Base-by-base conservation (phyloP, 1,140 invertebrate genomes). In the Penaeus vannamei region DNA sequence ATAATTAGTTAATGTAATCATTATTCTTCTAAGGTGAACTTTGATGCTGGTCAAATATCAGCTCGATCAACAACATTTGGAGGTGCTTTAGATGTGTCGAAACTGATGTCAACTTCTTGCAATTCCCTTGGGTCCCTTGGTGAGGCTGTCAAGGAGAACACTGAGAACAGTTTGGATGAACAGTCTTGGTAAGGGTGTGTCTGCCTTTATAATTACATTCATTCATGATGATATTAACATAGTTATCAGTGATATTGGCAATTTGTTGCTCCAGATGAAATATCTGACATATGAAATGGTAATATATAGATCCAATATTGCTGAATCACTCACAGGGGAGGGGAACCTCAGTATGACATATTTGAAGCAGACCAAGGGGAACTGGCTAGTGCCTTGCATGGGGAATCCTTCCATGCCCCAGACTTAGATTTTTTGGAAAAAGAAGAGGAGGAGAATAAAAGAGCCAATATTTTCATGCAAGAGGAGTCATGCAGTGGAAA, bases 41-140 rank as follows among this genome's bases (percentile, higher is more conserved):
- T 77, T 85, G 84, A 85, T 77, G 84, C 36, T 32, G 59, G 69
- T 60, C 84, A 85, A 26, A 76, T 85, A 32, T 85, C 84, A 32
- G 84, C 66, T 32, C 23, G 26, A 19, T 85, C 84, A 26, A 85
- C 69, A 53, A 59, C 22, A 1, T 69, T 53, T 60, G 22, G 59
- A 26, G n/a, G 42, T 59, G 69, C 36, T 5, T 20, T 77, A 32
- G 84, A 85, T 23, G 84, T 53, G 36, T 85, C 84, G 4, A 85
- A 85, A 46, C 84, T 85, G 2, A n/a, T 85, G 23, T 85, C 84
- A 26, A 85, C 69, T 1, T 85, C 84, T 4, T 85, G 84, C 62
- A 85, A 77, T 61, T 85, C 84, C 1, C 53, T 85, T 23, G 84
- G 84, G 2, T 85, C 84, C 26, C 19, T 85, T 53, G 84, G 60